These are phyloP conservation scores for Piprites chloris DNA, from an alignment of 2,113 vertebrate species.

Conservation along the genomic window DNA sequence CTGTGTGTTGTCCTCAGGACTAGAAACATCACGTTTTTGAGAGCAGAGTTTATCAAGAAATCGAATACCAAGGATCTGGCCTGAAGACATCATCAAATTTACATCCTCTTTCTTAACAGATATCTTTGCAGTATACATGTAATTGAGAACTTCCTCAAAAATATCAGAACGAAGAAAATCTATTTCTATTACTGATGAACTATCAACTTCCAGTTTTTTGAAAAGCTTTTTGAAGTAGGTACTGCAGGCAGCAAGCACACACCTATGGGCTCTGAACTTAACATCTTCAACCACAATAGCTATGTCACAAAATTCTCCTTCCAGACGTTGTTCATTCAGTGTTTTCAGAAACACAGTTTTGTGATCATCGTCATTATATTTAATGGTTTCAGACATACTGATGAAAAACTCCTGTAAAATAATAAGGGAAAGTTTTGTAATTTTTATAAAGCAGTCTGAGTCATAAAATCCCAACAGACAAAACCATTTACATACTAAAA, in stretches of 20 bases:
- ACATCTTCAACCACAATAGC: constrained; percentile 96
- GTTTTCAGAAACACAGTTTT: constrained; percentile 97
- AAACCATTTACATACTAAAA: not conserved
- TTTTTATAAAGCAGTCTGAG: not conserved
- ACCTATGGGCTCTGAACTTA: constrained; percentile 92
- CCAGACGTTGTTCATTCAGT: constrained; percentile 91
- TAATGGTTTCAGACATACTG: constrained; percentile 96
- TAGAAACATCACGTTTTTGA: constrained; percentile 92
- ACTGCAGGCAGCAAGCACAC: constrained; percentile 92
- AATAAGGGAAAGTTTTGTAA: not conserved
- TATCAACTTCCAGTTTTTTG: constrained; percentile 93
- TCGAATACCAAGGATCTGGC: constrained; percentile 94
- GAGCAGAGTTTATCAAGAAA: constrained; percentile 97
- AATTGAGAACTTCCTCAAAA: constrained; percentile 96
- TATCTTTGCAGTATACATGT: constrained; percentile 98
- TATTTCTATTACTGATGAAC: constrained; percentile 94
- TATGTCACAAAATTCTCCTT: constrained; percentile 95
- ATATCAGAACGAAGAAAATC: constrained; percentile 96
- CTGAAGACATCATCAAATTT: constrained; percentile 98
- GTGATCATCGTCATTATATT: constrained; percentile 96
- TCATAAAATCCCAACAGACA: not conserved
- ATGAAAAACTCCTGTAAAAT: constrained; percentile 84
- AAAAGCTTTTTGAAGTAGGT: constrained; percentile 98
- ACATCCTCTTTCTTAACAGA: constrained; percentile 95
- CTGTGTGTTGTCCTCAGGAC: constrained; percentile 84